Base-by-base conservation (phyloP, 1,140 invertebrate genomes). In the Potamilus streckersoni region DNA sequence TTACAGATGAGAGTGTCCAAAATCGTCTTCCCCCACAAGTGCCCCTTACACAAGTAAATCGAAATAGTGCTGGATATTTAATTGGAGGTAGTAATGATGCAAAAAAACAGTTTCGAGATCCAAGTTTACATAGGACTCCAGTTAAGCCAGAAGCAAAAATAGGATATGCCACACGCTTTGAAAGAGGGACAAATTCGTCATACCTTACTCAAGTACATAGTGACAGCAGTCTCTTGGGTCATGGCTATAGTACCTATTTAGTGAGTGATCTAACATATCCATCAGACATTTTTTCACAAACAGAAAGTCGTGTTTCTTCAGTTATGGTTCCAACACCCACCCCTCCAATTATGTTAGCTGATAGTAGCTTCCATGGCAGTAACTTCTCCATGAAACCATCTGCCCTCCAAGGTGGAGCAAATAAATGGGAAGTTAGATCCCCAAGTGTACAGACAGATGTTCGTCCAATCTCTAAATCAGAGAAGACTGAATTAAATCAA, bases 111-210 rank as follows among this genome's bases (percentile, higher is more conserved):
- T 89, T 85, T 71, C 68, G 84, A 69, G 87, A 89, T 71, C 88
- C 88, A 16, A 89, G 86, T 78, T 75, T 89, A 15, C 86, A 89
- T 70, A 70, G 86, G 38, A 83, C 85, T 19, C 75, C 83, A 8
- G 64, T 71, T 16, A 83, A 83, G 57, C 72, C 82, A 59, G 86
- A 87, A 66, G 77, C 85, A 5, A 88, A 88, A 80, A 83, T 89
- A 17, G 88, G 88, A 15, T 84, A 88, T 23, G 88, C 88, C 1
- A 87, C 84, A 15, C 79, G 88, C 14, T 87, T 89, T 80, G 86
- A 88, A 70, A 77, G 86, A 55, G 73, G 67, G n/a, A 67, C 64
- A 58, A 79, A 63, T 14, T 61, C 62, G 11, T 65, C 16, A 62
- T 58, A 55, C n/a, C 20, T 71, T 49, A 71, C 13, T 62, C 62